A percentile compares a stretch with the other conserved stretches of the same genome.
Evolutionary conservation across 2,797 vertebrate genomes (phyloP).

Genomic region (Prunella strophiata): DNA sequence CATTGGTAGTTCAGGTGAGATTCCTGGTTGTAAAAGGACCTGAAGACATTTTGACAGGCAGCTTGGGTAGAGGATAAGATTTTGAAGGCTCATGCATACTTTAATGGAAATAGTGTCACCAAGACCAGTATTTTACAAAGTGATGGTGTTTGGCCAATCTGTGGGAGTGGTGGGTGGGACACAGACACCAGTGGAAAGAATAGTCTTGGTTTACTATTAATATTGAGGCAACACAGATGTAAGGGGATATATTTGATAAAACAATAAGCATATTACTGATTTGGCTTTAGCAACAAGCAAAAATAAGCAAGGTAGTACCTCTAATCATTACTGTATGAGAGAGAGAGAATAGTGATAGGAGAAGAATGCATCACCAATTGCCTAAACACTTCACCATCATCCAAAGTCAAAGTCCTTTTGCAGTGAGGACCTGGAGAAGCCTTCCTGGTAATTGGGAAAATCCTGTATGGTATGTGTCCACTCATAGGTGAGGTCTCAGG

Average conservation of each 20-base stretch:
- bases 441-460: not conserved
- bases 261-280: not conserved
- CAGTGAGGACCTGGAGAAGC: not conserved
- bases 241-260: not conserved
- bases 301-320: not conserved
- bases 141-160: rapidly evolving
- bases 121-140: not conserved
- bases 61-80: not conserved
- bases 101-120: not conserved
- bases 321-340: not conserved
- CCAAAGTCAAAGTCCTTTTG: not conserved
- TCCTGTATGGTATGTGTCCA: rapidly evolving
- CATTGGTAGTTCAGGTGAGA: not conserved
- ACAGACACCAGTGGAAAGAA: not conserved
- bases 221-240: not conserved
- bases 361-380: not conserved
- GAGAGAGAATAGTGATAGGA: not conserved
- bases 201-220: not conserved
- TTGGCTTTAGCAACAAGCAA: not conserved
- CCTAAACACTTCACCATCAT: not conserved
- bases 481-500: not conserved
- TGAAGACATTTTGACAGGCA: not conserved
- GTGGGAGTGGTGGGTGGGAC: not conserved
- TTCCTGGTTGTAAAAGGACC: not conserved
- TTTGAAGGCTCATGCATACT: not conserved